These are phyloP conservation scores for Hyaena hyaena DNA, from an alignment of 2,113 vertebrate genomes.

Conservation along the genomic window DNA sequence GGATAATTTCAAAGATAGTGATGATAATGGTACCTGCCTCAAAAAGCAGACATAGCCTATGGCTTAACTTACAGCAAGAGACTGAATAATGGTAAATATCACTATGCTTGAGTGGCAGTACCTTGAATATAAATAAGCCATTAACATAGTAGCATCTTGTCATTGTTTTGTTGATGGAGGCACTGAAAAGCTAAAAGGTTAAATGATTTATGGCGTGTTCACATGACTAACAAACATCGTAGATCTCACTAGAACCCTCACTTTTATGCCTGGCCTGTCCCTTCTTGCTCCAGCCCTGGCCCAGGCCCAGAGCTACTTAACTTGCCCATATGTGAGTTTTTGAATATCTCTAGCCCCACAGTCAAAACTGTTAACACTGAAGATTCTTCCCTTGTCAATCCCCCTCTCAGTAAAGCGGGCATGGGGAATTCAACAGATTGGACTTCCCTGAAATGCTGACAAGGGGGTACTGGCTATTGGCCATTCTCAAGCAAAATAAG, in stretches of 20 bases:
- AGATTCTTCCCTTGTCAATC: neutral
- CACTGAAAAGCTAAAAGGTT: neutral
- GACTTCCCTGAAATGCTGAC: neutral
- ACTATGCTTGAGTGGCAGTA: neutral
- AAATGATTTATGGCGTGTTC: neutral
- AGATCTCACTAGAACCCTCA: neutral
- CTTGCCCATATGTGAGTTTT: neutral
- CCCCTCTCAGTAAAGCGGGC: neutral
- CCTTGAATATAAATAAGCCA: neutral
- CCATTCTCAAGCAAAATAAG: neutral
- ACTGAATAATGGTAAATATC: neutral
- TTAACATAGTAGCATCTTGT: neutral
- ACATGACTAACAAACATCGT: neutral
- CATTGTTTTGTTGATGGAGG: neutral
- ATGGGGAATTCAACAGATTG: neutral
- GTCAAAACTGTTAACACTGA: neutral
- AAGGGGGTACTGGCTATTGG: neutral
- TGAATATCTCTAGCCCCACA: neutral
- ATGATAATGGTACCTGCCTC: neutral
- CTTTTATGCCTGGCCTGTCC: neutral
- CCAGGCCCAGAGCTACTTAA: neutral
- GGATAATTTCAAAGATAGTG: neutral
- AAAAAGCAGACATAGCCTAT: neutral
- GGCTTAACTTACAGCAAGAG: neutral
- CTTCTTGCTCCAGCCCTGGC: neutral